A percentile compares a stretch with the other conserved stretches of the same genome.
These are phyloP conservation scores for Epinotia nisella DNA, from an alignment of 2,888 invertebrate species.

Conservation along the genomic window DNA sequence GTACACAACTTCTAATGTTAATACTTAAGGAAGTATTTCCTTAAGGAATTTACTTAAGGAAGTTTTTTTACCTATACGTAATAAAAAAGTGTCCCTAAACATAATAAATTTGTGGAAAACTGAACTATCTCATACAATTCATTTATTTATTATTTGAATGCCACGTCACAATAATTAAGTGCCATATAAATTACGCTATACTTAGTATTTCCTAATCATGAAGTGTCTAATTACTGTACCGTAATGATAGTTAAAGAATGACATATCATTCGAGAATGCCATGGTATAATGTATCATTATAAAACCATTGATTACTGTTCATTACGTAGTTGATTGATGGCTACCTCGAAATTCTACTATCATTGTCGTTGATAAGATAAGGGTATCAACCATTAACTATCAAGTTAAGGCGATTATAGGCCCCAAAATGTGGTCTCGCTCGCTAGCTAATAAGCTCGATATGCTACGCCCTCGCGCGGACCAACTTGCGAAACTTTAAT, in stretches of 20 bases:
- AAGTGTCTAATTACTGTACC: constrained; percentile 1
- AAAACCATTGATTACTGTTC: background rate
- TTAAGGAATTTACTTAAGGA: too few relatives aligned
- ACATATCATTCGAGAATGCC: background rate
- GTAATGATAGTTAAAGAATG: background rate
- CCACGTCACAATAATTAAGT: background rate
- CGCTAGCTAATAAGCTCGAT: too few relatives aligned
- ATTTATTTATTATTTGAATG: background rate
- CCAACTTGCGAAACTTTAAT: too few relatives aligned
- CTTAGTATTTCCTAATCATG: background rate
- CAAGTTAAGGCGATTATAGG: too few relatives aligned
- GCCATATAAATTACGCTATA: background rate
- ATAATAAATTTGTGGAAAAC: too few relatives aligned
- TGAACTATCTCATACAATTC: too few relatives aligned
- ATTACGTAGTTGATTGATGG: background rate
- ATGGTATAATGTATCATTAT: constrained; percentile 1
- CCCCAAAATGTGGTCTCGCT: too few relatives aligned
- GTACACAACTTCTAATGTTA: too few relatives aligned
- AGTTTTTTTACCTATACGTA: too few relatives aligned
- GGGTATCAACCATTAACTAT: background rate
- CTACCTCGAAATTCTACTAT: background rate
- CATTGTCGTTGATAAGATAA: background rate
- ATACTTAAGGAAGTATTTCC: too few relatives aligned
- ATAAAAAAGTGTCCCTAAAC: too few relatives aligned
- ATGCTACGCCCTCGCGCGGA: too few relatives aligned